Base-by-base conservation (phyloP, 2,797 vertebrate species). In the Melanotaenia parkinsoni region DNA sequence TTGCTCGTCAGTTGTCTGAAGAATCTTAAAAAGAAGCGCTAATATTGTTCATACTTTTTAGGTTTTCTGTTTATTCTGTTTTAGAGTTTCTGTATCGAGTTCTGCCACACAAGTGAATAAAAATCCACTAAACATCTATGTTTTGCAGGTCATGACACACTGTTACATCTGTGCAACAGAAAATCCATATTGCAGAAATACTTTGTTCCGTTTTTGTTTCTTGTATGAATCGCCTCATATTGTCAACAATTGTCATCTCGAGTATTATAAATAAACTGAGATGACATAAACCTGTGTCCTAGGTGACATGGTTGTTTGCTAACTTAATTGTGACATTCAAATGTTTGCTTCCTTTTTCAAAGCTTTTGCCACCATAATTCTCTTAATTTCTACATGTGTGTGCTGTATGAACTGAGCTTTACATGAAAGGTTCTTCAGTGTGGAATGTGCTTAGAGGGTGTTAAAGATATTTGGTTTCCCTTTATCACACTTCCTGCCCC, bases 141-240 rank as follows among this genome's bases (percentile, higher is more conserved):
- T 63, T 77, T 80, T 76, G 22, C 30, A 68, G 68, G 78, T 88
- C 79, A 76, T 59, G 38, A 79, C 37, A 67, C 73, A 76, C 63
- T 88, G 88, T 93, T 93, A 87, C 86, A 63, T 75, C 79, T 74
- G 67, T 72, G 61, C 58, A 67, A 82, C 35, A 72, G 32, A 74
- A 51, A 45, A 74, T 11, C 45, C 40, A 37, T 24, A 1, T 69
- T 40, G 28, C 54, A 67, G 43, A 45, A 76, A 76, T 28, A 35
- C 62, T 58, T 53, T 67, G 65, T 24, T 76, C 28, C 53, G 33
- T 18, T 61, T 40, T 57, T 63, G 35, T 58, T 70, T 47, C 67
- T 53, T 58, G 70, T 58, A 30, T 70, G 57, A 58, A 77, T 82
- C 57, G 22, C 70, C 20, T 77, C 45, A 53, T 28, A 13, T 11